These are phyloP conservation scores for Leucozona laternaria DNA, from an alignment of 2,888 invertebrate species.

Conservation along the genomic window DNA sequence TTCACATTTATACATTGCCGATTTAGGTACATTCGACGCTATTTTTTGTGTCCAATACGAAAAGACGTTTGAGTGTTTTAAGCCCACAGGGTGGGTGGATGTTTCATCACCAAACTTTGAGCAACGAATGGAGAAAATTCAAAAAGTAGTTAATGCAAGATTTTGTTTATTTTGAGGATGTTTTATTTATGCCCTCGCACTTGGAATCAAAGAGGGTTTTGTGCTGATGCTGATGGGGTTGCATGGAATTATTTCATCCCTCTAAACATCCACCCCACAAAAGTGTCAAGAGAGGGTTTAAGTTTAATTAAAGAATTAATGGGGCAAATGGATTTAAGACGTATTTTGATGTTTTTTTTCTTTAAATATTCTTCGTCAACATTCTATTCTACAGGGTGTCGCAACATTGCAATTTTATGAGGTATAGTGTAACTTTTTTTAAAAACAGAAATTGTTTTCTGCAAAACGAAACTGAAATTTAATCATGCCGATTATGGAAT, in stretches of 20 bases:
- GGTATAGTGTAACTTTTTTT: too few species aligned
- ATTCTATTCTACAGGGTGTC: conserved; percentile 1
- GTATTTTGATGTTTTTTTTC: conserved; percentile 33
- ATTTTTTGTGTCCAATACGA: conserved; percentile 31
- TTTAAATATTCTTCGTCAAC: not conserved
- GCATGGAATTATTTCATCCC: not conserved
- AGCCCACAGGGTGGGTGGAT: conserved; percentile 28
- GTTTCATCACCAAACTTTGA: conserved; percentile 1
- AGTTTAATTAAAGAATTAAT: conserved; percentile 63
- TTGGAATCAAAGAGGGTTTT: conserved; percentile 33
- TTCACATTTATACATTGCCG: conserved; percentile 61
- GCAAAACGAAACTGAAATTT: too few species aligned
- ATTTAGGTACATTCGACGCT: not conserved
- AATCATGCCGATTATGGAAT: too few species aligned
- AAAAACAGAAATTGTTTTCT: too few species aligned
- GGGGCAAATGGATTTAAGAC: conserved; percentile 49
- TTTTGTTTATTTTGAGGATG: conserved; percentile 51
- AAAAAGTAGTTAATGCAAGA: conserved; percentile 61
- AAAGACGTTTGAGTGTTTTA: conserved; percentile 27
- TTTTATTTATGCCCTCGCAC: conserved; percentile 40
- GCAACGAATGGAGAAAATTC: conserved; percentile 11
- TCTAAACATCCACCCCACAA: not conserved
- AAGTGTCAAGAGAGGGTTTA: conserved; percentile 23
- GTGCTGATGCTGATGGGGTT: not conserved
- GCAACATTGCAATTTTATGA: not conserved